Conservation (phyloP, 2,888 invertebrate species). For the Dione juno region DNA sequence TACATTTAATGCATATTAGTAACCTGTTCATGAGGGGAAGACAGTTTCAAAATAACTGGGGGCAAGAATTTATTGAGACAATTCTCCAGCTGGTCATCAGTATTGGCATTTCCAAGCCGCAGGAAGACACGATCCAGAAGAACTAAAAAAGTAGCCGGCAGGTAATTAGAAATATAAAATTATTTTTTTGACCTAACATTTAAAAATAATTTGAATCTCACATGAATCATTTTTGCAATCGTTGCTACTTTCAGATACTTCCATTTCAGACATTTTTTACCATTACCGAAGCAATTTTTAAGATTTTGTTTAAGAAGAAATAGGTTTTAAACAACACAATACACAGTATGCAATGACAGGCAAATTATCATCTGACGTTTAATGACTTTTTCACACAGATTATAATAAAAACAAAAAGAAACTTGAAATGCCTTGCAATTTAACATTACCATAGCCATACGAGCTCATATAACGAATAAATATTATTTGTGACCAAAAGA, state of each 20-base stretch:
- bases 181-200: neutral
- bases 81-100: constrained; percentile 93
- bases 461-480: too few relatives aligned
- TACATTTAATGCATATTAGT: constrained; percentile 23
- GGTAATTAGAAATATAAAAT: constrained; percentile 1
- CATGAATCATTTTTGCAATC: constrained; percentile 76
- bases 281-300: constrained; percentile 41
- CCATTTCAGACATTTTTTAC: constrained; percentile 77
- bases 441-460: too few relatives aligned
- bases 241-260: constrained; percentile 67
- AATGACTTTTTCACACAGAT: neutral
- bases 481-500: too few relatives aligned
- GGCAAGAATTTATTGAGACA: constrained; percentile 91
- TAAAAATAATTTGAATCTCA: constrained; percentile 53
- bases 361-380: constrained; percentile 49
- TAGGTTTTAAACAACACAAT: constrained; percentile 4
- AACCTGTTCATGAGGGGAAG: constrained; percentile 93
- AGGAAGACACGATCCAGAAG: constrained; percentile 95
- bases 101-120: constrained; percentile 93
- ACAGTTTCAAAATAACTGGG: constrained; percentile 94
- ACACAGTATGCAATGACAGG: constrained; percentile 57
- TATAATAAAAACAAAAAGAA: neutral
- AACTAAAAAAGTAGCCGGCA: constrained; percentile 81
- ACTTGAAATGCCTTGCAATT: too few relatives aligned
- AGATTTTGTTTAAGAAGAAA: constrained; percentile 23